phyloP scores from a whole-genome alignment of 2,888 invertebrate species.

The Macropis europaea region DNA sequence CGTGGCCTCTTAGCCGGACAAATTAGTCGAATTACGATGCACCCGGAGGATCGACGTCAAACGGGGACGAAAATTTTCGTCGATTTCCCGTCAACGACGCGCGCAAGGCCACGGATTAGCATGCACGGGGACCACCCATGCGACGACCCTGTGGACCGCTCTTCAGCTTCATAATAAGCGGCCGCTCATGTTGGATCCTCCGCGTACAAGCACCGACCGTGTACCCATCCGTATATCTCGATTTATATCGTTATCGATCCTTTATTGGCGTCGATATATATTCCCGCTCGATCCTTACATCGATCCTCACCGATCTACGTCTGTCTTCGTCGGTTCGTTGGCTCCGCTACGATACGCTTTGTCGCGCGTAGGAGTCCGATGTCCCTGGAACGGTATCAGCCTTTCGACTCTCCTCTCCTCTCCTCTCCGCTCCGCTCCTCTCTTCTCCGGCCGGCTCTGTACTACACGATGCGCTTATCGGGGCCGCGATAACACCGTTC shows the following conservation, averaged over 20 bases:
- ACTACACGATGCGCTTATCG: slow-evolving; percentile 42
- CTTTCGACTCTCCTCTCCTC: neutral
- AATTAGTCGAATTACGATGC: slow-evolving; percentile 25
- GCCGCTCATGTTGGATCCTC: slow-evolving; percentile 75
- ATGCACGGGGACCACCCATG: slow-evolving; percentile 78
- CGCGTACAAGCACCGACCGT: slow-evolving; percentile 77
- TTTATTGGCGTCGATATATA: slow-evolving; percentile 77
- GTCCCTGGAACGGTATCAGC: slow-evolving; percentile 43
- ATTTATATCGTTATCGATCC: slow-evolving; percentile 79
- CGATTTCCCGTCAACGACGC: slow-evolving; percentile 42
- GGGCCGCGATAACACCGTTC: slow-evolving; percentile 31
- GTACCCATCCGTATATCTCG: slow-evolving; percentile 78
- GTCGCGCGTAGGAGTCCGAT: slow-evolving; percentile 44
- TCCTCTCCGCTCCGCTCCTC: neutral
- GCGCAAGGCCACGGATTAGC: slow-evolving; percentile 68
- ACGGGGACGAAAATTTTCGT: slow-evolving; percentile 39
- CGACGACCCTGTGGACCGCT: slow-evolving; percentile 74
- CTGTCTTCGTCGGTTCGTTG: neutral
- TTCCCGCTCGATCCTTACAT: slow-evolving; percentile 60
- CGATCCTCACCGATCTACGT: slow-evolving; percentile 34
- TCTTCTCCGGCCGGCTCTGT: neutral
- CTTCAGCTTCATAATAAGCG: slow-evolving; percentile 75
- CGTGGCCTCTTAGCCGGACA: neutral
- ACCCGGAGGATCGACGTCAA: neutral
- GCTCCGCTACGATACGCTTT: slow-evolving; percentile 2